A percentile compares a stretch with the other conserved stretches of the same genome.
Evolutionary conservation across 2,888 invertebrate genomes (phyloP).

Genomic region (Bhutanitis thaidina): DNA sequence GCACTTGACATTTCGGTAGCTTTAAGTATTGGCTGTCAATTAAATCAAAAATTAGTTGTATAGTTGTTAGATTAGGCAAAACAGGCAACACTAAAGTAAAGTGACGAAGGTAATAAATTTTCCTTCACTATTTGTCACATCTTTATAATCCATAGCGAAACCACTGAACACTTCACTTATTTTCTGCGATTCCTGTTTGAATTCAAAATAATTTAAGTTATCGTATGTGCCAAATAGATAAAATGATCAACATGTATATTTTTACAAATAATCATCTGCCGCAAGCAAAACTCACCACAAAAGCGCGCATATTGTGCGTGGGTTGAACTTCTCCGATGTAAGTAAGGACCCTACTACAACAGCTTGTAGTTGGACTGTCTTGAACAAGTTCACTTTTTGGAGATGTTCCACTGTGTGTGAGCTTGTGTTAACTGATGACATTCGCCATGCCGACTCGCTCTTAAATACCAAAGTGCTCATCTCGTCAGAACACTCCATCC

Average conservation of each 20-base stretch:
- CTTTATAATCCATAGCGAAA: constrained; percentile 29
- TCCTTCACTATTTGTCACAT: constrained; percentile 48
- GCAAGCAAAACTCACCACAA: constrained; percentile 68
- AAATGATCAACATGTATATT: constrained; percentile 26
- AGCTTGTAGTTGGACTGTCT: constrained; percentile 34
- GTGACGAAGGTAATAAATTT: no score
- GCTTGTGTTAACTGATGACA: constrained; percentile 76
- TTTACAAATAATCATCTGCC: constrained; percentile 26
- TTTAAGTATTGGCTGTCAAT: no score
- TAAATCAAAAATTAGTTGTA: no score
- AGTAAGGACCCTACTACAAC: constrained; percentile 42
- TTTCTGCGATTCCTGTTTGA: constrained; percentile 32
- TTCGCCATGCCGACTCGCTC: constrained; percentile 71
- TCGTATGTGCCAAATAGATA: constrained; percentile 58
- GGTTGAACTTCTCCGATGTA: constrained; percentile 34
- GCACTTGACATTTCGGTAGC: no score
- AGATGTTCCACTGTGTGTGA: constrained; percentile 69
- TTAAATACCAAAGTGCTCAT: constrained; percentile 77
- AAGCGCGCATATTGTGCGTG: constrained; percentile 71
- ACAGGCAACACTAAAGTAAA: no score
- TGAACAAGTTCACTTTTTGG: constrained; percentile 51
- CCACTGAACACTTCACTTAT: constrained; percentile 59
- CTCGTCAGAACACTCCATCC: constrained; percentile 75
- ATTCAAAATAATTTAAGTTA: constrained; percentile 33
- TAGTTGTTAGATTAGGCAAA: no score